Conservation (phyloP, 2,113 vertebrate genomes). For the Rhea americana region DNA sequence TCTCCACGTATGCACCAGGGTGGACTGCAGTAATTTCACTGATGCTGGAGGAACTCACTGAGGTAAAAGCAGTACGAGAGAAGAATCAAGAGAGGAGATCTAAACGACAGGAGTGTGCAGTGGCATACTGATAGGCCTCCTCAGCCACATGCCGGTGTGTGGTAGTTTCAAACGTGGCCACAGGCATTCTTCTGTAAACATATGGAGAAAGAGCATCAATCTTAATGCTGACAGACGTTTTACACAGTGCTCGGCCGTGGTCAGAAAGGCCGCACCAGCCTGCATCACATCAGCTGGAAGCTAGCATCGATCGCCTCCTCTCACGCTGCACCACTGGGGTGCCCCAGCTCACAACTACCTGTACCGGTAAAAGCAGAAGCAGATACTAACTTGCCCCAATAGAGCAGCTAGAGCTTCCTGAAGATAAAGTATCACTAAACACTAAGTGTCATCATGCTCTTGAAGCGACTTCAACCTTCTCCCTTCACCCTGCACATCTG, state of each 20-base stretch:
- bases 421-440: neutral
- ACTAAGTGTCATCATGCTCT: neutral
- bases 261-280: neutral
- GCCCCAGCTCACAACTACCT: neutral
- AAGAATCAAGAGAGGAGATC: neutral
- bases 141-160: neutral
- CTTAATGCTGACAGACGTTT: neutral
- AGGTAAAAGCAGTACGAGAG: neutral
- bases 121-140: neutral
- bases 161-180: neutral
- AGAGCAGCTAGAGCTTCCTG: neutral
- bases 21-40: neutral
- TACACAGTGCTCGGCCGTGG: fast-evolving
- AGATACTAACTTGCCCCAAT: neutral
- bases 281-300: fast-evolving
- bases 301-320: neutral
- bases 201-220: neutral
- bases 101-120: neutral
- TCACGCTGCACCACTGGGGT: neutral
- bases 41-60: neutral
- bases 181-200: neutral
- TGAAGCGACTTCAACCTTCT: neutral
- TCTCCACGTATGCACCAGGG: neutral
- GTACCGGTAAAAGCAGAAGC: neutral
- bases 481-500: neutral